phyloP scores from a whole-genome alignment of 1,140 invertebrate genomes.

The Lordiphosa stackelbergi region DNA sequence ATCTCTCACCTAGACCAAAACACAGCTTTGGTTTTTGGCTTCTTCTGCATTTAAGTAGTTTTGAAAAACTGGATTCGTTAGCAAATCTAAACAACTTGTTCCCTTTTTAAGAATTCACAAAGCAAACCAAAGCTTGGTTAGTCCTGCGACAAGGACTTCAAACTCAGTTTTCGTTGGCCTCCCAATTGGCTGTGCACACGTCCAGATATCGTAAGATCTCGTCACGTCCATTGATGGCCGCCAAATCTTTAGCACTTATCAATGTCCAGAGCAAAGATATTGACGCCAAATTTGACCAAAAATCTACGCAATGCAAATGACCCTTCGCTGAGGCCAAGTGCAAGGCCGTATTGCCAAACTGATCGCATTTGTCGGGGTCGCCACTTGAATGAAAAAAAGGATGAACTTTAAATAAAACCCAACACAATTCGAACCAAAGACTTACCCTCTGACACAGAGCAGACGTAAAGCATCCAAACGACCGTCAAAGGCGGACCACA shows the following conservation, averaged over 20 bases:
- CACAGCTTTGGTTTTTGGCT: too few relatives aligned
- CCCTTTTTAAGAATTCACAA: too few relatives aligned
- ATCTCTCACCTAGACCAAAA: too few relatives aligned
- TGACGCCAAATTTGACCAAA: constrained; percentile 96
- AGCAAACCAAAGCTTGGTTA: too few relatives aligned
- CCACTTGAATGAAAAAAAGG: constrained; percentile 83
- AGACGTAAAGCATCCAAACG: constrained; percentile 92
- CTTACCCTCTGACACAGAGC: constrained; percentile 93
- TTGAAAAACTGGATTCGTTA: too few relatives aligned
- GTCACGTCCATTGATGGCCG: constrained; percentile 90
- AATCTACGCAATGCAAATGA: constrained; percentile 93
- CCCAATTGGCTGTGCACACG: constrained; percentile 87
- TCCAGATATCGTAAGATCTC: constrained; percentile 93
- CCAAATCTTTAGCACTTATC: constrained; percentile 92
- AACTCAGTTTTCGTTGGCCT: constrained; percentile 85
- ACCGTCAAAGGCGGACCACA: constrained; percentile 95
- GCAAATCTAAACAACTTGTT: too few relatives aligned
- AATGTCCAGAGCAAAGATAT: constrained; percentile 94
- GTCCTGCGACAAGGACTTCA: too few relatives aligned
- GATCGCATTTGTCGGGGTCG: constrained; percentile 94
- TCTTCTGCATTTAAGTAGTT: too few relatives aligned
- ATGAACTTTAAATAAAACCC: neutral
- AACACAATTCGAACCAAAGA: neutral
- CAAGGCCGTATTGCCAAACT: constrained; percentile 94
- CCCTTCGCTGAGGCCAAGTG: constrained; percentile 92